Evolutionary conservation across 2,113 vertebrate species (phyloP).

Genomic region (Misgurnus anguillicaudatus): DNA sequence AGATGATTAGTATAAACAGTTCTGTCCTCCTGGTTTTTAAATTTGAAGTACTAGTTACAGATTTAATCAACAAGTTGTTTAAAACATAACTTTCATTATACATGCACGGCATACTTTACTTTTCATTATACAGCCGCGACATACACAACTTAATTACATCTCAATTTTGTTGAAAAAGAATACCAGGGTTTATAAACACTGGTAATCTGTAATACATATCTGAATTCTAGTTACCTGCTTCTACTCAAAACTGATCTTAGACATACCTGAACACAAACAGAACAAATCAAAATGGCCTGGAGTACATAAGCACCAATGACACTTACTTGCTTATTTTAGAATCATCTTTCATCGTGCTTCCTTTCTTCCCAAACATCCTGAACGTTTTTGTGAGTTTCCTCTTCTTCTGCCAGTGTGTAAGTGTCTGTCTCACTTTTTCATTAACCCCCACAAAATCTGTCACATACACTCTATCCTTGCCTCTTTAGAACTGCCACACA

Average conservation of each 20-base stretch:
- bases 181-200: too few species aligned
- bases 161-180: too few species aligned
- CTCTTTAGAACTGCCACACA: conserved; percentile 43
- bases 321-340: conserved; percentile 42
- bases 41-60: neutral
- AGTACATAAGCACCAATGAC: neutral
- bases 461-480: conserved; percentile 18
- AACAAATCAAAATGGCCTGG: conserved; percentile 4
- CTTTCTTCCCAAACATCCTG: conserved; percentile 57
- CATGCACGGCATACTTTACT: too few species aligned
- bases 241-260: conserved; percentile 23
- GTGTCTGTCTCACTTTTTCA: conserved; percentile 18
- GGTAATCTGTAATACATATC: neutral
- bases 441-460: neutral
- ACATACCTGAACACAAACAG: neutral
- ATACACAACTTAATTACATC: too few species aligned
- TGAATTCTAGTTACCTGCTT: conserved; percentile 10
- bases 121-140: too few species aligned
- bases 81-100: too few species aligned
- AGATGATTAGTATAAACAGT: too few species aligned
- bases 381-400: conserved; percentile 25
- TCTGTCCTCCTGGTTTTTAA: neutral
- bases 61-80: too few species aligned
- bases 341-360: conserved; percentile 23
- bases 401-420: neutral